phyloP scores from a whole-genome alignment of 2,888 invertebrate genomes.

The Ceriagrion tenellum region DNA sequence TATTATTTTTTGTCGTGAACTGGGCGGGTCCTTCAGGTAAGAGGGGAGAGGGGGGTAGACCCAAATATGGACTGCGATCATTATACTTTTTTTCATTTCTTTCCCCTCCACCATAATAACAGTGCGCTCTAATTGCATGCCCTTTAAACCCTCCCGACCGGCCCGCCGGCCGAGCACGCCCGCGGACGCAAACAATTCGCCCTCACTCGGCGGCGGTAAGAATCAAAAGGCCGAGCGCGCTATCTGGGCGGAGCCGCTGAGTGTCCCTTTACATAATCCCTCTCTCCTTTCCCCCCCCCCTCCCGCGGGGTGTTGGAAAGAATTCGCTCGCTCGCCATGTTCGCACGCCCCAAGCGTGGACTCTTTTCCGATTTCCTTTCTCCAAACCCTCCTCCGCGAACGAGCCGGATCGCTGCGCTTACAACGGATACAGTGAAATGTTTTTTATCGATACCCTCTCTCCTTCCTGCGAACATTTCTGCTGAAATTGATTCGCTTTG shows the following conservation, averaged over 20 bases:
- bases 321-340: neutral
- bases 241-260: neutral
- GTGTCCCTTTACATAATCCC: neutral
- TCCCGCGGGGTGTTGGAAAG: neutral
- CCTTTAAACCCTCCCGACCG: neutral
- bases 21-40: neutral
- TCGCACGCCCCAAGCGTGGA: neutral
- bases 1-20: constrained; percentile 1
- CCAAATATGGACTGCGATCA: neutral
- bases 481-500: neutral
- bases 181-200: constrained; percentile 20
- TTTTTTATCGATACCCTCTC: neutral
- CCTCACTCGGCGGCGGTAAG: neutral
- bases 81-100: neutral
- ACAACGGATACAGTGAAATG: too few relatives aligned
- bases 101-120: neutral
- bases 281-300: neutral
- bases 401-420: neutral
- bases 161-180: neutral
- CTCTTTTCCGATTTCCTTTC: neutral
- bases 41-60: neutral
- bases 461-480: neutral
- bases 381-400: neutral
- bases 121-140: constrained; percentile 19
- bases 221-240: neutral